phyloP scores from a whole-genome alignment of 2,797 vertebrate species.

The Neoniphon sammara region DNA sequence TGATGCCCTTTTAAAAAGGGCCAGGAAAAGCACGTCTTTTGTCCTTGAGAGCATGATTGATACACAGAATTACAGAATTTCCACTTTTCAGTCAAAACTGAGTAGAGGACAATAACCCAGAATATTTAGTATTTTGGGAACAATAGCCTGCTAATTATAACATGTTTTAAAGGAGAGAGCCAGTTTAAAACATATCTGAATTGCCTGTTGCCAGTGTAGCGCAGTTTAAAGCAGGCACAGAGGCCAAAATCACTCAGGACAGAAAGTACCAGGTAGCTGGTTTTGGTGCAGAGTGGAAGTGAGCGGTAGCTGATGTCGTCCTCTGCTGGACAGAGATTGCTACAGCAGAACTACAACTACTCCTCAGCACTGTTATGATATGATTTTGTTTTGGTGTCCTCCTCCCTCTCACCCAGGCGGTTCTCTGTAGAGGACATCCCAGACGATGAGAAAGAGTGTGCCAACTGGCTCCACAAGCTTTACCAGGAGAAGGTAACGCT shows the following conservation, averaged over 20 bases:
- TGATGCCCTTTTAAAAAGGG: background rate
- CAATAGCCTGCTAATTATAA: background rate
- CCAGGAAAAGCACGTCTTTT: background rate
- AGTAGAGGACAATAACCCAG: background rate
- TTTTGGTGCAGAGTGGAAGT: background rate
- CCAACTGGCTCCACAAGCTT: slow-evolving; percentile 95
- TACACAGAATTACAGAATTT: background rate
- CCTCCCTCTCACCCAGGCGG: slow-evolving; percentile 81
- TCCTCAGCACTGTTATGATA: background rate
- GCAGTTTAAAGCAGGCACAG: background rate
- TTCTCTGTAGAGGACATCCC: slow-evolving; percentile 96
- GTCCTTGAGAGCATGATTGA: background rate
- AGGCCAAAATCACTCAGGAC: slow-evolving; percentile 1
- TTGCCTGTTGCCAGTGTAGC: background rate
- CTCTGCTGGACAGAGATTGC: slow-evolving; percentile 45
- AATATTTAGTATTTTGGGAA: too few species aligned
- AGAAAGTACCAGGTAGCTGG: background rate
- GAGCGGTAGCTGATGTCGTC: slow-evolving; percentile 13
- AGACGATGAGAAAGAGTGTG: slow-evolving; percentile 91
- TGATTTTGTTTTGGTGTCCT: slow-evolving; percentile 6
- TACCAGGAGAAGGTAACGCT: slow-evolving; percentile 95
- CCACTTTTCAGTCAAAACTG: background rate
- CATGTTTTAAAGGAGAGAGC: background rate
- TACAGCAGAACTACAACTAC: background rate
- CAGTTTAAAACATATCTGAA: background rate